Conservation (phyloP, 2,888 invertebrate species). For the Punctoribates punctum region DNA sequence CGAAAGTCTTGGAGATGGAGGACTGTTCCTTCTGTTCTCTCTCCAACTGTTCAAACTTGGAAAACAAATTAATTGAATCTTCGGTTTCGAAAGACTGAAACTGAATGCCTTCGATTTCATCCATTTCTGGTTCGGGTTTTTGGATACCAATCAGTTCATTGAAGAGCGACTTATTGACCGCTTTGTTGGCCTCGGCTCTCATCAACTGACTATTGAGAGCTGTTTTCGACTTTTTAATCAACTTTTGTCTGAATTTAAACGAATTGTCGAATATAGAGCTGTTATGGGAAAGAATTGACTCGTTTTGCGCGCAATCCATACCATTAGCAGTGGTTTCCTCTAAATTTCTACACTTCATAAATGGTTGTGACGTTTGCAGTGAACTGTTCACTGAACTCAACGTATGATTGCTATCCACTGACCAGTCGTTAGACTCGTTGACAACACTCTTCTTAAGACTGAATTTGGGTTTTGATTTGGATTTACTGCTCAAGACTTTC, state of each 20-base stretch:
- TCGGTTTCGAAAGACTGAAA: constrained; percentile 45
- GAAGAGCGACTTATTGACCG: neutral
- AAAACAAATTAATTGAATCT: constrained; percentile 43
- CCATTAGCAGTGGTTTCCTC: neutral
- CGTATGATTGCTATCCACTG: neutral
- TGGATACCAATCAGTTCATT: constrained; percentile 2
- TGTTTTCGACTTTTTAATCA: neutral
- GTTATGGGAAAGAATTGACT: neutral
- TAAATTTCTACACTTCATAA: neutral
- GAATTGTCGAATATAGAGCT: constrained; percentile 5
- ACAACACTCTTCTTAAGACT: neutral
- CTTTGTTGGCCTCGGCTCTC: neutral
- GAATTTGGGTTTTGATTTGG: neutral
- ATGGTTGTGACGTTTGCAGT: neutral
- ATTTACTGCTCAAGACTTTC: too few species aligned
- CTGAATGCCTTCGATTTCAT: constrained; percentile 49
- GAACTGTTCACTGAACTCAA: neutral
- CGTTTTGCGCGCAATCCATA: constrained; percentile 6
- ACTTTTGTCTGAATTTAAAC: neutral
- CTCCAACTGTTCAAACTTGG: constrained; percentile 4
- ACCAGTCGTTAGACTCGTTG: neutral
- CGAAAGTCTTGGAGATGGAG: neutral
- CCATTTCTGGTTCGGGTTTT: constrained; percentile 46
- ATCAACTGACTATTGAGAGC: neutral
- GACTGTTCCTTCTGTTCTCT: neutral